These are phyloP conservation scores for Pseudomyrmex pallidus DNA, from an alignment of 1,140 invertebrate species.

Conservation along the genomic window DNA sequence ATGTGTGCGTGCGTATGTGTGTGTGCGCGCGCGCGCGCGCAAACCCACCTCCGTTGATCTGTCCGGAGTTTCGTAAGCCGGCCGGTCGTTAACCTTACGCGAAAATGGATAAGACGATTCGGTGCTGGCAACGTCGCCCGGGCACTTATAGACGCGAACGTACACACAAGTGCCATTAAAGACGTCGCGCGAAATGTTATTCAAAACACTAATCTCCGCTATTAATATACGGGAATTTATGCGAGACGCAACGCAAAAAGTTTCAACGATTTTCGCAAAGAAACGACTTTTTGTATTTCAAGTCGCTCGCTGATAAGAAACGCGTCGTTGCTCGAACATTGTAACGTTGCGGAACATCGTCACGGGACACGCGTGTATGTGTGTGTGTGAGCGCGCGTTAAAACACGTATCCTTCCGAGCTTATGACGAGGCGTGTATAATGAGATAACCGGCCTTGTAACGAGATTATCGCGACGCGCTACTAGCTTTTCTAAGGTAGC, in stretches of 20 bases:
- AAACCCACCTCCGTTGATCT: slow-evolving; percentile 36
- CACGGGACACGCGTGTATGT: neutral
- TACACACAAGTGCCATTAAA: slow-evolving; percentile 25
- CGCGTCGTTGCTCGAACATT: too few relatives aligned
- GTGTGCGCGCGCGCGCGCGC: neutral
- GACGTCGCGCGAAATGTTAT: neutral
- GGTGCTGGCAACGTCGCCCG: slow-evolving; percentile 64
- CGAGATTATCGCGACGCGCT: slow-evolving; percentile 58
- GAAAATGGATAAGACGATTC: slow-evolving; percentile 75
- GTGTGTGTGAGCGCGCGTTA: too few relatives aligned
- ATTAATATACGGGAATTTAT: too few relatives aligned
- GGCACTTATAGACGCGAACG: slow-evolving; percentile 34
- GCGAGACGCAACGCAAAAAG: too few relatives aligned
- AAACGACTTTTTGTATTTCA: too few relatives aligned
- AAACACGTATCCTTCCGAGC: neutral
- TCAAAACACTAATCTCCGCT: neutral
- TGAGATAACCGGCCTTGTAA: slow-evolving; percentile 67
- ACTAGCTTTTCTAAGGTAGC: slow-evolving; percentile 39
- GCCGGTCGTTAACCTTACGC: slow-evolving; percentile 73
- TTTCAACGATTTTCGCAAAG: too few relatives aligned
- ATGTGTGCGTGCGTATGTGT: neutral
- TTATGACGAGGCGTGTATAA: slow-evolving; percentile 53
- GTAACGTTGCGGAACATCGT: too few relatives aligned
- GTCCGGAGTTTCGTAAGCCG: slow-evolving; percentile 62
- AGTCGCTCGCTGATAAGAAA: too few relatives aligned